Evolutionary conservation across 2,888 invertebrate species (phyloP).

Genomic region (Pyralis farinalis): DNA sequence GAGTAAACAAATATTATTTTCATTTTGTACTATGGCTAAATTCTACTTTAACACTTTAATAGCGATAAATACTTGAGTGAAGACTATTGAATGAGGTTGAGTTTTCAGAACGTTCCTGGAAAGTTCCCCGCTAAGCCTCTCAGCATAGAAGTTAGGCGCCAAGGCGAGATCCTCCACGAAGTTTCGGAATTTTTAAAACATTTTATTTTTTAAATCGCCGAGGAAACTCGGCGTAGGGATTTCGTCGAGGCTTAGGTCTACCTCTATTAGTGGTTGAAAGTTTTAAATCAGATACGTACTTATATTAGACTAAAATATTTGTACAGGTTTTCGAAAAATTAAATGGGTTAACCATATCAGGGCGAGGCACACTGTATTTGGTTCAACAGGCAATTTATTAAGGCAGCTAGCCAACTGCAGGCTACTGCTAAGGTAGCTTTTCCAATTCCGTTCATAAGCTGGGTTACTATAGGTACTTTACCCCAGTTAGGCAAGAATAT

Average conservation of each 20-base stretch:
- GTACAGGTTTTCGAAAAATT: too few relatives aligned
- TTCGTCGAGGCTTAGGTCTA: constrained; percentile 3
- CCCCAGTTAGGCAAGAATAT: too few relatives aligned
- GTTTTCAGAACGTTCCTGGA: constrained; percentile 36
- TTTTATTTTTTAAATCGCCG: constrained; percentile 17
- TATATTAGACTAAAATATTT: too few relatives aligned
- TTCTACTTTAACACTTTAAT: constrained; percentile 1
- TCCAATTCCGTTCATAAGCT: too few relatives aligned
- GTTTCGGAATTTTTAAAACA: constrained; percentile 26
- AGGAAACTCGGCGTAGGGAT: not conserved
- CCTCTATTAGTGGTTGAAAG: constrained; percentile 7
- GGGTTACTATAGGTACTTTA: too few relatives aligned
- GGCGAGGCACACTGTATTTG: too few relatives aligned
- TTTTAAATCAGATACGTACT: not conserved
- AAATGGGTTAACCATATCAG: too few relatives aligned
- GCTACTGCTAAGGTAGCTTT: too few relatives aligned
- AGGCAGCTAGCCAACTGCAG: too few relatives aligned
- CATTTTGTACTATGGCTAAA: too few relatives aligned
- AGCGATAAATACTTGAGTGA: constrained; percentile 26
- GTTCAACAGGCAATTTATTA: too few relatives aligned
- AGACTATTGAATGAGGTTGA: constrained; percentile 52
- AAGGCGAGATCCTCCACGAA: constrained; percentile 44
- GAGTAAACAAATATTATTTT: too few relatives aligned
- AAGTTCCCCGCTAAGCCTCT: constrained; percentile 51
- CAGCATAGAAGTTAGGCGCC: constrained; percentile 42